phyloP scores from a whole-genome alignment of 2,113 vertebrate species.

The Progne subis region DNA sequence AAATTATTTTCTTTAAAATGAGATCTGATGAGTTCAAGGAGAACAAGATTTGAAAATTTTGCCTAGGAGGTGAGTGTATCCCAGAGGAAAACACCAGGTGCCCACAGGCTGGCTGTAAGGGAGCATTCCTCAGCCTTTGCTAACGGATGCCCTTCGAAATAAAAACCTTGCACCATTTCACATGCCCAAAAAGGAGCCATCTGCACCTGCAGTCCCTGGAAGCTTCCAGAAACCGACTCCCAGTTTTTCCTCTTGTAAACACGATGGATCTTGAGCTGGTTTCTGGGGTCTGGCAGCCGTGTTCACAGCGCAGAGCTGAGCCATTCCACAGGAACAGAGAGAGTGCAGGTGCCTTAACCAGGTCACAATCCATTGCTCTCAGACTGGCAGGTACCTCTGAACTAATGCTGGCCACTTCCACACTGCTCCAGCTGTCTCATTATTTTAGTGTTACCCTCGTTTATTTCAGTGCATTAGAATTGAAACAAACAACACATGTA shows the following conservation, averaged over 20 bases:
- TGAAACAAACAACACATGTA: background rate
- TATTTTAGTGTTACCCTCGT: background rate
- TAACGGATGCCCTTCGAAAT: background rate
- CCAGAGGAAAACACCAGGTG: background rate
- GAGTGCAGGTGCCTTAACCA: background rate
- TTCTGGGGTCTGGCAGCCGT: background rate
- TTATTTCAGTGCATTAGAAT: background rate
- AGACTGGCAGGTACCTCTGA: background rate
- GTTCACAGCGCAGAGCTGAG: background rate
- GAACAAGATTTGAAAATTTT: background rate
- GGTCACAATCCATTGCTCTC: background rate
- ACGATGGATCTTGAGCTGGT: background rate
- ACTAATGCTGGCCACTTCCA: background rate
- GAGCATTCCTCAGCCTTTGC: background rate
- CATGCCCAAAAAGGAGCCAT: accelerated
- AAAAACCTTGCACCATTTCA: background rate
- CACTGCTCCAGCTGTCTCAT: background rate
- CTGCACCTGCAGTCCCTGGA: background rate
- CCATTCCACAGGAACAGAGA: background rate
- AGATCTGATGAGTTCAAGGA: background rate
- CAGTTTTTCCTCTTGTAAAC: background rate
- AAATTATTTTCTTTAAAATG: background rate
- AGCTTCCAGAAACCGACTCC: background rate
- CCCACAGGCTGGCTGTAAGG: background rate
- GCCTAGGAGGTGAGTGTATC: accelerated